These are phyloP conservation scores for Nymphalis io DNA, from an alignment of 1,140 invertebrate species.

Conservation along the genomic window DNA sequence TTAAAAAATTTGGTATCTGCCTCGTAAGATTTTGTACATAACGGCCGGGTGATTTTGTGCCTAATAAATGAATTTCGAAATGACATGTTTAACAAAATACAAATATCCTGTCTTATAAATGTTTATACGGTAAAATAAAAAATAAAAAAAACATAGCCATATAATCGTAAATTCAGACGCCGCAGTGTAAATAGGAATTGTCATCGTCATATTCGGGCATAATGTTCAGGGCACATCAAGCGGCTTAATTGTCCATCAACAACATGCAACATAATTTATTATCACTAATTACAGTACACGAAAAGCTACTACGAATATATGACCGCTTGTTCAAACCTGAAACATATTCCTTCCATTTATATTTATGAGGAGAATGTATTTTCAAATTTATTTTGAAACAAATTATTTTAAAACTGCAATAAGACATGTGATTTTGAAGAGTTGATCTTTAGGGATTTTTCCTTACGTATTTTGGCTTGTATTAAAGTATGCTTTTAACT, in stretches of 20 bases:
- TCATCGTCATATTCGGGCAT: conserved; percentile 7
- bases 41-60: too few species aligned
- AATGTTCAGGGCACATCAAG: conserved; percentile 2
- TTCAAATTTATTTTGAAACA: background rate
- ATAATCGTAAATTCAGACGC: background rate
- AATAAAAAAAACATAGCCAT: background rate
- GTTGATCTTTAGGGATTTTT: too few species aligned
- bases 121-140: background rate
- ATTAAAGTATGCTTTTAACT: too few species aligned
- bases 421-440: background rate
- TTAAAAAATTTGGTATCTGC: too few species aligned
- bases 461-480: too few species aligned
- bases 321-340: conserved; percentile 1
- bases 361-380: background rate
- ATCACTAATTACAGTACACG: conserved; percentile 22
- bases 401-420: background rate
- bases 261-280: conserved; percentile 21
- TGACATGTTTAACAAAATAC: too few species aligned
- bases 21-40: too few species aligned
- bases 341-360: background rate
- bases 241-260: conserved; percentile 18
- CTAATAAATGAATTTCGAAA: too few species aligned
- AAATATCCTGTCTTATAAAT: too few species aligned
- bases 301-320: conserved; percentile 6
- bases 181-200: background rate